A percentile compares a stretch with the other conserved stretches of the same genome.
Conservation (phyloP, 2,797 vertebrate genomes). For the Poecile montanus region DNA sequence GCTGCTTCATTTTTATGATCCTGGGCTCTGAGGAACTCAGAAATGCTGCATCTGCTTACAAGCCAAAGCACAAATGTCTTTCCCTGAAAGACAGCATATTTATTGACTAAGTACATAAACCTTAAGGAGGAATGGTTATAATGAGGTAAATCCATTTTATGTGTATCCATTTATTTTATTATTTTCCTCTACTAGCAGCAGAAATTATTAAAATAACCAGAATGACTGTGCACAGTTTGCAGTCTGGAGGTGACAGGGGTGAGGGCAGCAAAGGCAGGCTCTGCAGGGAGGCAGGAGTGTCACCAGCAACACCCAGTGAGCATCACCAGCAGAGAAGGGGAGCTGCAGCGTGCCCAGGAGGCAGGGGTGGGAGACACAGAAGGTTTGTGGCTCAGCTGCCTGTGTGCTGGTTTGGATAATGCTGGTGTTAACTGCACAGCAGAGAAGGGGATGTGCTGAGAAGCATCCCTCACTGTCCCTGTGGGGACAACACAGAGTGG, state of each 20-base stretch:
- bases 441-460: neutral
- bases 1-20: neutral
- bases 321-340: neutral
- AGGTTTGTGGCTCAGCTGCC: neutral
- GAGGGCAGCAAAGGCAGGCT: neutral
- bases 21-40: neutral
- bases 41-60: neutral
- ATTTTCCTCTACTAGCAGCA: slow-evolving; percentile 2
- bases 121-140: neutral
- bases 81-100: neutral
- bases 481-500: neutral
- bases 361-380: neutral
- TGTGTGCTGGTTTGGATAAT: neutral
- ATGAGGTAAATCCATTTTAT: neutral
- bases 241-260: neutral
- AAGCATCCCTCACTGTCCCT: neutral
- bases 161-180: neutral
- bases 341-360: neutral
- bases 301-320: neutral
- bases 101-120: neutral
- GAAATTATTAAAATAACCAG: neutral
- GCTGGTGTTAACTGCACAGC: neutral
- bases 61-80: neutral
- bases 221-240: neutral
- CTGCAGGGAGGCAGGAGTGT: neutral